Evolutionary conservation across 64 coral and sea anemone species (phyloP).

Genomic region (Montipora foliosa): DNA sequence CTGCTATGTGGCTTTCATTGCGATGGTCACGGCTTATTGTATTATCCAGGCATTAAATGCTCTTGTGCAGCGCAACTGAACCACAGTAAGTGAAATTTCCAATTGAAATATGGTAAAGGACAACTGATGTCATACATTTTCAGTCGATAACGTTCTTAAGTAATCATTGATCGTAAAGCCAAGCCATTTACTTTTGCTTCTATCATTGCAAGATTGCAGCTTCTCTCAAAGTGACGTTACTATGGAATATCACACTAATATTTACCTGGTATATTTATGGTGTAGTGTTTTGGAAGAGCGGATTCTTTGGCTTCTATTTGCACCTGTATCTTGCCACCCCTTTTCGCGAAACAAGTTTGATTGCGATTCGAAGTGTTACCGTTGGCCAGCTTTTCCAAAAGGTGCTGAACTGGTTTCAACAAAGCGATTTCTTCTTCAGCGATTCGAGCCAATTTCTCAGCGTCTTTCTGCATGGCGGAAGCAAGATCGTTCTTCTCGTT

Average conservation of each 20-base stretch:
- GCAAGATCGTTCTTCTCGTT: not conserved
- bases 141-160: too few species aligned
- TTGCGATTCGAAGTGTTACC: not conserved
- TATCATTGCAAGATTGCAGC: too few species aligned
- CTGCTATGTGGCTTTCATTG: not conserved
- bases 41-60: too few species aligned
- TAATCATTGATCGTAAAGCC: too few species aligned
- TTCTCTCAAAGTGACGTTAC: not conserved
- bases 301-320: not conserved
- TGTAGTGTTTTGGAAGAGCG: not conserved
- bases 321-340: not conserved
- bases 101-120: too few species aligned
- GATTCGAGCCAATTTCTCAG: not conserved
- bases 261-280: conserved; percentile 4
- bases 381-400: not conserved
- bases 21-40: too few species aligned
- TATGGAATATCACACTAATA: not conserved
- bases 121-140: too few species aligned
- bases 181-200: too few species aligned
- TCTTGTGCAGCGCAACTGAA: too few species aligned
- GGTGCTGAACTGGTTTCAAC: not conserved
- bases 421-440: not conserved
- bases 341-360: not conserved
- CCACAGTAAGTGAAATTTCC: too few species aligned
- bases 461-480: not conserved